Conservation (phyloP, 2,888 invertebrate species). For the Drosophila engyochracea region DNA sequence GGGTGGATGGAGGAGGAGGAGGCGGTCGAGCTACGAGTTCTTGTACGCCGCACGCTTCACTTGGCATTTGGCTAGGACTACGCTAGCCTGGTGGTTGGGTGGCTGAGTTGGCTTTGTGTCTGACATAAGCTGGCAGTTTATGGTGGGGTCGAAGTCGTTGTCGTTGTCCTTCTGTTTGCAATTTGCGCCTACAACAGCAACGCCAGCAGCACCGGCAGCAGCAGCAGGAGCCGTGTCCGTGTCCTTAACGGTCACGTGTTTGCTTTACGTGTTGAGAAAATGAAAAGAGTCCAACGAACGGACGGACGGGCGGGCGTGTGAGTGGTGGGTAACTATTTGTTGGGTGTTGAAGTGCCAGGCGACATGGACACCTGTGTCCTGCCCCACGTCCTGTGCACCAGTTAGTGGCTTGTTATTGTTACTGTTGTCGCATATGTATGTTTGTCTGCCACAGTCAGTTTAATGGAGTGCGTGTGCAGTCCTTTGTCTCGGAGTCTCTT, state of each 20-base stretch:
- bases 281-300: slow-evolving; percentile 69
- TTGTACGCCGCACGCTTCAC: slow-evolving; percentile 61
- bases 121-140: slow-evolving; percentile 81
- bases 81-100: slow-evolving; percentile 19
- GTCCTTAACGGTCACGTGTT: slow-evolving; percentile 81
- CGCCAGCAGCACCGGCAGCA: slow-evolving; percentile 16
- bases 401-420: slow-evolving; percentile 74
- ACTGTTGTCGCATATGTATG: slow-evolving; percentile 58
- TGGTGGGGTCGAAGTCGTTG: slow-evolving; percentile 52
- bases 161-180: slow-evolving; percentile 78
- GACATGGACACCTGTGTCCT: slow-evolving; percentile 77
- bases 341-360: slow-evolving; percentile 73
- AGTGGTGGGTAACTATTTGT: slow-evolving; percentile 21
- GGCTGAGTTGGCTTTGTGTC: slow-evolving; percentile 74
- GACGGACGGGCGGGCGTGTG: slow-evolving; percentile 7
- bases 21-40: slow-evolving; percentile 36
- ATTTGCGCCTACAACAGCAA: slow-evolving; percentile 80
- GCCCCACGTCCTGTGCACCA: slow-evolving; percentile 40
- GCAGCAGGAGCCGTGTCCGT: slow-evolving; percentile 45
- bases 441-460: slow-evolving; percentile 49
- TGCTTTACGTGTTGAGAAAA: slow-evolving; percentile 81
- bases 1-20: slow-evolving; percentile 16
- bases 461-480: slow-evolving; percentile 75
- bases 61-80: slow-evolving; percentile 51
- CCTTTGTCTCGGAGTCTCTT: slow-evolving; percentile 40